Evolutionary conservation across 1,140 invertebrate species (phyloP).

Genomic region (Yoshiicerus persimilis): DNA sequence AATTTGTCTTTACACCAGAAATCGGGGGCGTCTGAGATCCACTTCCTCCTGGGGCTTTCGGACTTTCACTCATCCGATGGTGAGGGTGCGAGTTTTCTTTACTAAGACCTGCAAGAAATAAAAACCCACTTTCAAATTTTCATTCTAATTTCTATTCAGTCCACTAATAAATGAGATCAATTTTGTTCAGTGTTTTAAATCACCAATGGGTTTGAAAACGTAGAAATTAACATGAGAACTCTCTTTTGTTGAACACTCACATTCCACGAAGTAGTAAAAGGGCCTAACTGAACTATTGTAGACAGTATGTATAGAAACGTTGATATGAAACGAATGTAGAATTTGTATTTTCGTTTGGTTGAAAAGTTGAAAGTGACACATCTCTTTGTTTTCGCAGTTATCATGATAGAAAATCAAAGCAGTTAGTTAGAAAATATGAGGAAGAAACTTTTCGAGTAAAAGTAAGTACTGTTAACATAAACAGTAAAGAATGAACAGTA

Average conservation of each 20-base stretch:
- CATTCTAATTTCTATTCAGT: too few relatives aligned
- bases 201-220: too few relatives aligned
- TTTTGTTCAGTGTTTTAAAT: too few relatives aligned
- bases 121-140: neutral
- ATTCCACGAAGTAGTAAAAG: too few relatives aligned
- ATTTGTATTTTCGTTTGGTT: too few relatives aligned
- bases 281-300: too few relatives aligned
- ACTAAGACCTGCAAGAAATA: constrained; percentile 33
- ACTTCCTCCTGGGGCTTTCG: constrained; percentile 24
- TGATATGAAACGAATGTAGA: too few relatives aligned
- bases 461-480: neutral
- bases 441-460: neutral
- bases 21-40: neutral
- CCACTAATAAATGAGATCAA: too few relatives aligned
- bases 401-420: neutral
- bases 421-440: neutral
- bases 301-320: too few relatives aligned
- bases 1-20: neutral
- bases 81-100: constrained; percentile 41
- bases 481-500: neutral
- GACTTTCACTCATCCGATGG: constrained; percentile 47
- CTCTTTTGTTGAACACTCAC: too few relatives aligned
- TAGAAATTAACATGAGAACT: too few relatives aligned
- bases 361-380: too few relatives aligned
- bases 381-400: neutral